Conservation (phyloP, 2,797 vertebrate species). For the Pseudopleuronectes americanus region DNA sequence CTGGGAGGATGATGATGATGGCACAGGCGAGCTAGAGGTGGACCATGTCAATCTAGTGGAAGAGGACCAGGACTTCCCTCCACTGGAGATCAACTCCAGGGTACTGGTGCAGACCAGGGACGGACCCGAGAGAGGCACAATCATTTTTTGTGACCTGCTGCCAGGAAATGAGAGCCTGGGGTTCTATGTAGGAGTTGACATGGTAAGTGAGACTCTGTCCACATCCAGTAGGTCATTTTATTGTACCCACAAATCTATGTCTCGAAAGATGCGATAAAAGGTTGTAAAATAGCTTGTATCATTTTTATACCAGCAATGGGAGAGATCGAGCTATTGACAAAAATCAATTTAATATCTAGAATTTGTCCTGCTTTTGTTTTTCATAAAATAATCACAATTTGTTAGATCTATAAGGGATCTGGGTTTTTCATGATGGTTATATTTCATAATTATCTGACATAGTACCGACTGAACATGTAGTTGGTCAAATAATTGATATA, state of each 20-base stretch:
- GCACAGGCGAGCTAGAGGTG: conserved; percentile 84
- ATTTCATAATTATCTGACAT: too few relatives aligned
- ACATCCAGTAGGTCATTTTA: background rate
- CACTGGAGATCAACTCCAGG: conserved; percentile 95
- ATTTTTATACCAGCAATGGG: too few relatives aligned
- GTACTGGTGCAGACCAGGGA: conserved; percentile 95
- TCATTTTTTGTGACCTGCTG: conserved; percentile 97
- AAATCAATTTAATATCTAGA: background rate
- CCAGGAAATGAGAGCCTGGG: conserved; percentile 96
- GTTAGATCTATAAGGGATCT: too few relatives aligned
- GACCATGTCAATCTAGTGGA: conserved; percentile 89
- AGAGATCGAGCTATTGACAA: background rate
- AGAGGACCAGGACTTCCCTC: conserved; percentile 90
- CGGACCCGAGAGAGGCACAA: conserved; percentile 93
- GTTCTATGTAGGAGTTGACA: conserved; percentile 98
- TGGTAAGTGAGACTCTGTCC: conserved; percentile 86
- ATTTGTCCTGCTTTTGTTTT: background rate
- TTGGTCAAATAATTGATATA: too few relatives aligned
- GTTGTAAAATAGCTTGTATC: background rate
- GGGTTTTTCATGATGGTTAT: too few relatives aligned
- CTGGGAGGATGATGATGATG: conserved; percentile 91
- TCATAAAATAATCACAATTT: background rate
- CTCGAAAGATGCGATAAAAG: background rate
- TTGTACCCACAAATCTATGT: conserved; percentile 2
- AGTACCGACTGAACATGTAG: too few relatives aligned